Base-by-base conservation (phyloP, 2,888 invertebrate genomes). In the Sinodicranocentrus sp. region DNA sequence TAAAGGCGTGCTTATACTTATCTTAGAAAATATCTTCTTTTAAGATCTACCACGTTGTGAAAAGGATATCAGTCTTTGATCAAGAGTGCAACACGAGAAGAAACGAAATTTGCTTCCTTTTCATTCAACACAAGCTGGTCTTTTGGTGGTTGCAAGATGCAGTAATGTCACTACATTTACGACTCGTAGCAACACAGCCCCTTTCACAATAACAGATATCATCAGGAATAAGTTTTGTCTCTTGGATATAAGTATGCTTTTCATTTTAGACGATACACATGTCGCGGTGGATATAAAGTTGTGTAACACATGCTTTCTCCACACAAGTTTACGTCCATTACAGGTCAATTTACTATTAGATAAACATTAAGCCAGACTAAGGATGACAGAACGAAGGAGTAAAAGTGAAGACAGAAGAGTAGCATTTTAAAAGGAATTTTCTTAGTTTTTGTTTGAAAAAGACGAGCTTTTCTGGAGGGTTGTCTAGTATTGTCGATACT, bases 271-370 rank as follows among this genome's bases (percentile, higher is more conserved):
- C n/a, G n/a, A n/a, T n/a, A n/a, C n/a, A n/a, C n/a, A n/a, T n/a
- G n/a, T n/a, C n/a, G n/a, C n/a, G n/a, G n/a, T n/a, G n/a, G n/a
- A n/a, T n/a, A n/a, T 54, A 10, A 44, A 21, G 19, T 54, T 17
- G 54, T 17, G 54, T 44, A 54, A 54, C 19, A 54, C 19, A 21
- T 21, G n/a, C 48, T 25, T 48, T 59, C n/a, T 59, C 23, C 26
- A 54, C 26, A 70, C 26, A 8, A 48, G 17, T 70, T 52, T 59
- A 21, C 59, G 23, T 65, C 77, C 28, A 72, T 77, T 73, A 63
- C 73, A 59, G 79, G 73, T 79, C 84, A 68, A 63, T 79, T 79
- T 79, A 72, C 63, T 68, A 78, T 72, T 68, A 72, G 54, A 68
- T 57, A 67, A 75, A 73, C 59, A 82, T 68, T 59, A 82, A 26